phyloP scores from a whole-genome alignment of 1,140 invertebrate genomes.

The Orchestia grillus region DNA sequence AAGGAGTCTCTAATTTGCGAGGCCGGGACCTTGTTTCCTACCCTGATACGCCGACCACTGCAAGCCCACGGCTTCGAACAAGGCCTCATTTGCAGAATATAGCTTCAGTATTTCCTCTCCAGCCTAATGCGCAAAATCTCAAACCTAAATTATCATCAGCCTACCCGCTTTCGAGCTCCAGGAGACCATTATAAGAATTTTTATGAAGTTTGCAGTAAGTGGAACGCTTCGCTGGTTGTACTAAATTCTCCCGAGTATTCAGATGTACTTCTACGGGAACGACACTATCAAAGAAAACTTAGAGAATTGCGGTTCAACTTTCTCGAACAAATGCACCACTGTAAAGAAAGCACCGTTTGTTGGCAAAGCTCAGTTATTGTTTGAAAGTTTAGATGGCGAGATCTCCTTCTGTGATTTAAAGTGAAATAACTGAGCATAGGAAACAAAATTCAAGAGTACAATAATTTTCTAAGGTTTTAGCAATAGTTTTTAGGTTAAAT shows the following conservation, averaged over 20 bases:
- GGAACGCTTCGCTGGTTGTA: neutral
- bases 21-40: neutral
- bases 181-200: neutral
- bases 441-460: neutral
- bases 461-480: neutral
- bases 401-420: neutral
- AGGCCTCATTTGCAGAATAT: constrained; percentile 8
- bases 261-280: neutral
- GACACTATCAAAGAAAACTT: constrained; percentile 9
- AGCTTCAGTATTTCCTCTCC: constrained; percentile 14
- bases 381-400: neutral
- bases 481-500: neutral
- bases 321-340: neutral
- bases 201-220: neutral
- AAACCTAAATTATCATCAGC: constrained; percentile 20
- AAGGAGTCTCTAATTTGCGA: constrained; percentile 42
- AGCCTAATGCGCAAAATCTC: constrained; percentile 33
- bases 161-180: neutral
- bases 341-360: neutral
- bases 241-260: neutral
- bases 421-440: neutral
- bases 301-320: neutral
- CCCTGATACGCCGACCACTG: neutral
- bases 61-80: constrained; percentile 8
- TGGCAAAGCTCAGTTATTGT: neutral